Conservation (phyloP, 1,140 invertebrate genomes). For the Aphelenchoides fujianensis region DNA sequence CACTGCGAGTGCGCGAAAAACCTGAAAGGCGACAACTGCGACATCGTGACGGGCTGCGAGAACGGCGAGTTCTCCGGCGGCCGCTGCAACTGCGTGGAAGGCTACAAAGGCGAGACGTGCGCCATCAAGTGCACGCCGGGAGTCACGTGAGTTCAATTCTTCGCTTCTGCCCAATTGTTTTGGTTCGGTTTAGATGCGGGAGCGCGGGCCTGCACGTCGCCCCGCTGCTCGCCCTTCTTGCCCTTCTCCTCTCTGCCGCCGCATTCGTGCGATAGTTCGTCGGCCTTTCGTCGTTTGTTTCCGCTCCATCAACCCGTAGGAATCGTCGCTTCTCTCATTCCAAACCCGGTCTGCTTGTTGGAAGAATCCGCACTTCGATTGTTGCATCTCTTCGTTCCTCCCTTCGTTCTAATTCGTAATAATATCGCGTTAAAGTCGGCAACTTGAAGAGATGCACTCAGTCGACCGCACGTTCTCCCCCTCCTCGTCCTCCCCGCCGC, state of each 20-base stretch:
- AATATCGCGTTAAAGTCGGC: background rate
- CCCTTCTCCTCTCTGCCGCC: no score
- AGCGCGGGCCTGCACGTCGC: no score
- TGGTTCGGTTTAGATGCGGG: no score
- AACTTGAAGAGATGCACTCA: background rate
- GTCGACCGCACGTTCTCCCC: background rate
- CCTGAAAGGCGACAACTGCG: conserved; percentile 47
- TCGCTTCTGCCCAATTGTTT: no score
- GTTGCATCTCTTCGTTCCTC: no score
- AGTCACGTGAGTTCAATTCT: conserved; percentile 51
- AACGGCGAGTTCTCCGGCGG: conserved; percentile 43
- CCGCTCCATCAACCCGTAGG: no score
- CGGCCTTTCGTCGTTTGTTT: background rate
- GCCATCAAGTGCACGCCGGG: conserved; percentile 48
- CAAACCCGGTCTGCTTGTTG: conserved; percentile 6
- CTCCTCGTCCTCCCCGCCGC: background rate
- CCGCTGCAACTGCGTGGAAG: conserved; percentile 43
- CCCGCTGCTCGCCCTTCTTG: no score
- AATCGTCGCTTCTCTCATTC: no score
- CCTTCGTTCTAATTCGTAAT: no score
- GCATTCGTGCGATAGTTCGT: no score
- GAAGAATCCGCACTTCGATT: background rate
- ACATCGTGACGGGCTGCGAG: conserved; percentile 36
- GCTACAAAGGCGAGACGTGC: conserved; percentile 48
- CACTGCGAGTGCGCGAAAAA: conserved; percentile 39